phyloP scores from a whole-genome alignment of 1,140 invertebrate species.

The Drosophila dunni region DNA sequence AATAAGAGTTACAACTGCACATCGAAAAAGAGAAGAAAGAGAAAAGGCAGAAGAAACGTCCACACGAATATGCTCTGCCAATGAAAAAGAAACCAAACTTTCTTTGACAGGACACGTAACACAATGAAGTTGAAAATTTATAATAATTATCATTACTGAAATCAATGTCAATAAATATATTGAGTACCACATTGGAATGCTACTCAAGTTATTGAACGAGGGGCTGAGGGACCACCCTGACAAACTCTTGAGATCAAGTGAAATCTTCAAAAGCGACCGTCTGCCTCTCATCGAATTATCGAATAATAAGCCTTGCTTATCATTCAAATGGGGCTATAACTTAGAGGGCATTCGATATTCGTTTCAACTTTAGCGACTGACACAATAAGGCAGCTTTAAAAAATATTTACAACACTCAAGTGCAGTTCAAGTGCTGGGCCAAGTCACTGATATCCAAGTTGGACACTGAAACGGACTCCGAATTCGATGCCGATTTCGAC shows the following conservation, averaged over 20 bases:
- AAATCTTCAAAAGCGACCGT: conserved; percentile 48
- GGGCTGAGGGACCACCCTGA: conserved; percentile 53
- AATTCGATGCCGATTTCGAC: conserved; percentile 24
- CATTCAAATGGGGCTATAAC: conserved; percentile 18
- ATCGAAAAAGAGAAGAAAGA: conserved; percentile 26
- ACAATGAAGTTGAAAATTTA: neutral
- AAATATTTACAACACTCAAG: conserved; percentile 82
- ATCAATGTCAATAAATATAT: neutral
- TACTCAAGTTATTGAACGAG: conserved; percentile 14
- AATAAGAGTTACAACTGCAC: conserved; percentile 38
- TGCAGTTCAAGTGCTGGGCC: conserved; percentile 80
- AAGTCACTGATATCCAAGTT: conserved; percentile 63
- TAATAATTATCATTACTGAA: conserved; percentile 16
- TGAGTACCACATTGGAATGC: neutral
- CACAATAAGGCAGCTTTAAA: conserved; percentile 69
- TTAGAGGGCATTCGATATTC: conserved; percentile 69
- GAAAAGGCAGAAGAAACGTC: conserved; percentile 42
- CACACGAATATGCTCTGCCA: conserved; percentile 27
- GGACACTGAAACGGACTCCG: neutral
- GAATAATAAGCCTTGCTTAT: conserved; percentile 73
- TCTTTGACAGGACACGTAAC: conserved; percentile 21
- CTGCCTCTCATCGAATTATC: conserved; percentile 40
- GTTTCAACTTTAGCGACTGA: conserved; percentile 61
- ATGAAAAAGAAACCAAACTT: conserved; percentile 8
- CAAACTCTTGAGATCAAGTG: conserved; percentile 49